phyloP scores from a whole-genome alignment of 2,888 invertebrate species.

The Drymonia ruficornis region DNA sequence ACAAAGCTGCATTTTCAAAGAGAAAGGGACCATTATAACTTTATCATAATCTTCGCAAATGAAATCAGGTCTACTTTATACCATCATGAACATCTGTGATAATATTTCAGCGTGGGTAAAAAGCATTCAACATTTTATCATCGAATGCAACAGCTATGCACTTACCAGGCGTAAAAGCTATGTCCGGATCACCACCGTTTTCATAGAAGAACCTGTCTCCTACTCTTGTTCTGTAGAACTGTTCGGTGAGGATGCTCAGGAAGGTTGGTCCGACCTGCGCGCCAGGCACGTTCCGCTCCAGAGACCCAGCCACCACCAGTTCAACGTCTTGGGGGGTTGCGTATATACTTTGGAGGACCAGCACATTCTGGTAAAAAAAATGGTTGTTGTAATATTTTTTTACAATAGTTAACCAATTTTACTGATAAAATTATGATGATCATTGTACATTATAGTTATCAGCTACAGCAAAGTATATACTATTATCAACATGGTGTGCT shows the following conservation, averaged over 20 bases:
- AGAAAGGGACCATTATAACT: too few relatives aligned
- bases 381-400: neutral
- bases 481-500: too few relatives aligned
- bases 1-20: too few relatives aligned
- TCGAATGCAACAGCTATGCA: neutral
- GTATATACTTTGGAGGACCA: conserved; percentile 87
- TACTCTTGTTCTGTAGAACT: conserved; percentile 93
- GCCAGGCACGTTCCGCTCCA: conserved; percentile 91
- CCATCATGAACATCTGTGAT: too few relatives aligned
- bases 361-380: conserved; percentile 83
- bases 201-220: conserved; percentile 65
- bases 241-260: conserved; percentile 93
- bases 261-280: conserved; percentile 94
- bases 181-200: conserved; percentile 1
- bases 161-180: conserved; percentile 1
- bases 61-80: too few relatives aligned
- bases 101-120: too few relatives aligned
- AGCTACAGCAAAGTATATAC: too few relatives aligned
- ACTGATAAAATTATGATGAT: too few relatives aligned
- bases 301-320: conserved; percentile 92
- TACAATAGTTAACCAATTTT: too few relatives aligned
- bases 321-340: conserved; percentile 93
- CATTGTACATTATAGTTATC: too few relatives aligned
- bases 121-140: too few relatives aligned
- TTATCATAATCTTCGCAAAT: too few relatives aligned